Evolutionary conservation across 2,113 vertebrate genomes (phyloP).

Genomic region (Tupaia chinensis): DNA sequence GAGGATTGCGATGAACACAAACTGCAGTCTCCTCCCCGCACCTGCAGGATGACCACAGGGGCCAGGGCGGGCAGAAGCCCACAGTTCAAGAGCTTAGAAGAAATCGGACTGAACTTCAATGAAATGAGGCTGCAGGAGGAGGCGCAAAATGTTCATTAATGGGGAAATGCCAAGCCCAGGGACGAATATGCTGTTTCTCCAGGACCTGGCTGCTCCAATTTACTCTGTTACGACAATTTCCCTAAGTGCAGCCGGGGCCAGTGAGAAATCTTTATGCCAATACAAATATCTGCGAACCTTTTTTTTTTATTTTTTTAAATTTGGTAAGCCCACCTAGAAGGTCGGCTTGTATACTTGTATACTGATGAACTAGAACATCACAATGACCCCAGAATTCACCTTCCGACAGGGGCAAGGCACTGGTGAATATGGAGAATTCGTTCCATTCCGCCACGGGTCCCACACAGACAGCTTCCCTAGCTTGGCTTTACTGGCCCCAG

Average conservation of each 20-base stretch:
- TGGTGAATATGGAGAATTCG: background rate
- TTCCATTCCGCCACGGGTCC: slow-evolving; percentile 60
- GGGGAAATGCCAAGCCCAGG: accelerated
- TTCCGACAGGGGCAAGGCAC: background rate
- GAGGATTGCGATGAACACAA: background rate
- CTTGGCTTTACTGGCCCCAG: slow-evolving; percentile 69
- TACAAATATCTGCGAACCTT: slow-evolving; percentile 54
- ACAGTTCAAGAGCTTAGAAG: background rate
- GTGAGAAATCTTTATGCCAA: slow-evolving; percentile 63
- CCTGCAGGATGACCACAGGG: background rate
- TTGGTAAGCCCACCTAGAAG: slow-evolving; percentile 1
- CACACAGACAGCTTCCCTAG: slow-evolving; percentile 52
- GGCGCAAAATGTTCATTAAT: background rate
- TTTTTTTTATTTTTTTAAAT: background rate
- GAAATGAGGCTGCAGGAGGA: background rate
- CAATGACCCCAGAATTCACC: background rate
- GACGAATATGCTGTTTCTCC: background rate
- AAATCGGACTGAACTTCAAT: background rate
- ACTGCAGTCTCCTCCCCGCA: background rate
- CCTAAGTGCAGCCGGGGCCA: background rate
- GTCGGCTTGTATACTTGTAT: background rate
- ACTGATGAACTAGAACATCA: slow-evolving; percentile 32
- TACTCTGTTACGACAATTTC: background rate
- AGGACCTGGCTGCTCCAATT: background rate
- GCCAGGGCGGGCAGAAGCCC: background rate